Percentiles rank a stretch among this genome's conserved stretches.
These are phyloP conservation scores for Orthonevra nobilis DNA, from an alignment of 2,888 invertebrate genomes.

Conservation along the genomic window DNA sequence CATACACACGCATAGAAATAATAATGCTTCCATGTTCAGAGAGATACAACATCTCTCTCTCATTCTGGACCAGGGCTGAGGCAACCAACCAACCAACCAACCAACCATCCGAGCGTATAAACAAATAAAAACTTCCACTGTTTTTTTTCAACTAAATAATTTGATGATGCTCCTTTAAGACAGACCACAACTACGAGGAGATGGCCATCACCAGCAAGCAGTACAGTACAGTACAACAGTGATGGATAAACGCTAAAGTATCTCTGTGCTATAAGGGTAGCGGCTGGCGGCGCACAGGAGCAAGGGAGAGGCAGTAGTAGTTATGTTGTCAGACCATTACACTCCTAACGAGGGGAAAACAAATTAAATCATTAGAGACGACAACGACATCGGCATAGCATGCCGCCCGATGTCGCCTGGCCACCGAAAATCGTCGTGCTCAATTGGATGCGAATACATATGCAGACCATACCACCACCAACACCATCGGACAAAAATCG, in stretches of 20 bases:
- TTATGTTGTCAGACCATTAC: slow-evolving; percentile 77
- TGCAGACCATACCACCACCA: slow-evolving; percentile 60
- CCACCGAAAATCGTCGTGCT: slow-evolving; percentile 36
- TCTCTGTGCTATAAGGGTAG: slow-evolving; percentile 10
- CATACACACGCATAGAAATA: slow-evolving; percentile 14
- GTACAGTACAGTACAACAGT: too few species aligned
- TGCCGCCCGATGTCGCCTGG: slow-evolving; percentile 41
- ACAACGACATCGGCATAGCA: too few species aligned
- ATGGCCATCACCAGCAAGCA: slow-evolving; percentile 6
- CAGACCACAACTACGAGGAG: slow-evolving; percentile 8
- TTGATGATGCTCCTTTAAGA: slow-evolving; percentile 75
- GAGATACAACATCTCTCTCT: slow-evolving; percentile 44
- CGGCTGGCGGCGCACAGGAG: slow-evolving; percentile 6
- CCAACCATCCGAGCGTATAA: slow-evolving; percentile 77
- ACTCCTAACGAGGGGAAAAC: slow-evolving; percentile 79
- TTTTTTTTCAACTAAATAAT: slow-evolving; percentile 80
- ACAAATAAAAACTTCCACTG: slow-evolving; percentile 79
- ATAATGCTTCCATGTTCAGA: slow-evolving; percentile 30
- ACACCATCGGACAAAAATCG: slow-evolving; percentile 63
- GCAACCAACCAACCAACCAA: slow-evolving; percentile 51
- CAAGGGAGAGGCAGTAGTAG: slow-evolving; percentile 42
- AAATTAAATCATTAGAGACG: slow-evolving; percentile 80
- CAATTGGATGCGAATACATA: slow-evolving; percentile 68
- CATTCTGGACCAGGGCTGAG: slow-evolving; percentile 32
- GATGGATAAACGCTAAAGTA: slow-evolving; percentile 38